Base-by-base conservation (phyloP, 2,888 invertebrate genomes). In the Osedax frankpressi region DNA sequence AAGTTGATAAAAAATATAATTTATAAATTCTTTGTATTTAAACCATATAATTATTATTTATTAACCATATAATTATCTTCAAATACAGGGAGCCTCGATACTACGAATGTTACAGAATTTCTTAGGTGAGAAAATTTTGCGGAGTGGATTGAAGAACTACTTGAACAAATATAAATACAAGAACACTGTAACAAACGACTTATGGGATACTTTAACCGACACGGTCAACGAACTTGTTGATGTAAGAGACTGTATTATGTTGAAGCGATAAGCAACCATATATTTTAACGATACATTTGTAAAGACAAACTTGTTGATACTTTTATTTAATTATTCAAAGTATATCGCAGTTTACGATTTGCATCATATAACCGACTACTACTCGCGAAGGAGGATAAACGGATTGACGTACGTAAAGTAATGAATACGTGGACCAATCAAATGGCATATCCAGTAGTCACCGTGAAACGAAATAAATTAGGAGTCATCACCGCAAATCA, bases 401-500 rank as follows among this genome's bases (percentile, higher is more conserved):
- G 44, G 19, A 6, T 44, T 19, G 44, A 44, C 44, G 44, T 44
- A 19, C 73, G 88, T 88, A 84, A 86, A 28, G 90, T 93, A 2
- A 93, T 93, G 93, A 91, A 92, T 80, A 91, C 92, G 2, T 92
- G 92, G 92, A 92, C 91, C 24, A 88, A 90, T 78, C 89, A 90
- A 82, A 90, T 91, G 82, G 92, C 92, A 0, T 92, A 90, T 81
- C 92, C 92, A 0, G 84, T 92, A n/a, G 87, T 92, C 3, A 88
- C 88, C 25, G 88, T 92, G 28, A 65, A 27, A 0, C 75, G 76
- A 86, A 0, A 84, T 88, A 71, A 87, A 88, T 44, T 89, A 88
- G 0, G 44, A 24, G 88, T 91, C 1, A 84, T 88, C 19, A 44
- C 6, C 0, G 88, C 90, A 0, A 87, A 86, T 1, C 92, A 92